These are phyloP conservation scores for Coleophora flavipennella DNA, from an alignment of 2,888 invertebrate genomes.

Conservation along the genomic window DNA sequence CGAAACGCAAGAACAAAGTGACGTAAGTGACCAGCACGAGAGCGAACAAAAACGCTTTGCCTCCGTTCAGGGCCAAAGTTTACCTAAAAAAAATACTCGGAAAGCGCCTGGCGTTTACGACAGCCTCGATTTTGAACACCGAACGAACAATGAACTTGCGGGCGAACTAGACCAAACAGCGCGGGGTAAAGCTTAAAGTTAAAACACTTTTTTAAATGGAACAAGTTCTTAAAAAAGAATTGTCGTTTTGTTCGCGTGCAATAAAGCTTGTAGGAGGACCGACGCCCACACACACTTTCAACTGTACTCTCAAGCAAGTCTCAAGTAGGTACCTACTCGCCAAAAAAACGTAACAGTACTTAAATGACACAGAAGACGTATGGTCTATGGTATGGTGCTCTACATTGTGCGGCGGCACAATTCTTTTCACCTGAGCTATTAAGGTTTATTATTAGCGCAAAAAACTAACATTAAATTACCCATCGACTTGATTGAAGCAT, in stretches of 20 bases:
- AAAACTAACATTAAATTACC: slow-evolving; percentile 3
- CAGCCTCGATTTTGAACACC: slow-evolving; percentile 26
- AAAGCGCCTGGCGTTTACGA: slow-evolving; percentile 51
- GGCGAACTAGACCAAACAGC: slow-evolving; percentile 70
- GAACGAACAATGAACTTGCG: slow-evolving; percentile 68
- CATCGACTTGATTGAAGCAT: no score
- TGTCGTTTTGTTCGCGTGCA: slow-evolving; percentile 32
- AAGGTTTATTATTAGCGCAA: slow-evolving; percentile 2
- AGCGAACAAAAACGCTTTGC: slow-evolving; percentile 49
- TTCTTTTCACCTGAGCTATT: no score
- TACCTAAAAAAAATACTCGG: slow-evolving; percentile 39
- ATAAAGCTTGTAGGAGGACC: slow-evolving; percentile 38
- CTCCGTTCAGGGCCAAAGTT: slow-evolving; percentile 42
- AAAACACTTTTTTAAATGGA: slow-evolving; percentile 46
- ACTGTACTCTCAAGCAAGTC: slow-evolving; percentile 17
- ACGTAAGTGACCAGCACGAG: slow-evolving; percentile 47
- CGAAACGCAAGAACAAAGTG: slow-evolving; percentile 41
- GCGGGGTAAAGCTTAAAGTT: slow-evolving; percentile 24
- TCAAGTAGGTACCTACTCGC: slow-evolving; percentile 16
- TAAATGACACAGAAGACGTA: slow-evolving; percentile 21
- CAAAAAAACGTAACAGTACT: slow-evolving; percentile 25
- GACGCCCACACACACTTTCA: slow-evolving; percentile 33
- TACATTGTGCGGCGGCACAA: neutral
- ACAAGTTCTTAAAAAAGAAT: slow-evolving; percentile 41
- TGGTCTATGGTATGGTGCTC: no score